phyloP scores from a whole-genome alignment of 2,888 invertebrate genomes.

The Dexiosoma caninum region DNA sequence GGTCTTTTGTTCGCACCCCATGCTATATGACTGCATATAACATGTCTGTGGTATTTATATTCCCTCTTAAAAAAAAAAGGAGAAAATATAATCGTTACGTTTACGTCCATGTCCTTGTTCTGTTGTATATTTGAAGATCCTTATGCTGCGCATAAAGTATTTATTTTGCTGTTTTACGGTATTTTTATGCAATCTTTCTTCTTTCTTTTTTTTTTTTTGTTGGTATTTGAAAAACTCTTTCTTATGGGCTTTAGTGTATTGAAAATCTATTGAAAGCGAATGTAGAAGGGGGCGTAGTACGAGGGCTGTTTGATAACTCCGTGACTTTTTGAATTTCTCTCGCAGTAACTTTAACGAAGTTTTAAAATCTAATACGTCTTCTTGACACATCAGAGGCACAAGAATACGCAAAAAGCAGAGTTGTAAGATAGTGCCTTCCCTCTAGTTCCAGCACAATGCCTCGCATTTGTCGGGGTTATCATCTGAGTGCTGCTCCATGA shows the following conservation, averaged over 20 bases:
- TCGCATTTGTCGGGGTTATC: no score
- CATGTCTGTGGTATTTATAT: neutral
- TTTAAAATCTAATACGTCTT: no score
- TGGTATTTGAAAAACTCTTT: neutral
- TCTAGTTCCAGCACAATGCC: no score
- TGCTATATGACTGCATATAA: neutral
- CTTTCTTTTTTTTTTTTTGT: neutral
- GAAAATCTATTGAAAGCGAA: slow-evolving; percentile 18
- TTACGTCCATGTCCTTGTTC: neutral
- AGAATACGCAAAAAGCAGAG: no score
- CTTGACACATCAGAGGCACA: no score
- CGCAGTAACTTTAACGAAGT: no score
- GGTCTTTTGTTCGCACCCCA: slow-evolving; percentile 1
- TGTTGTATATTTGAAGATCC: neutral
- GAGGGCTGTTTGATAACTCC: no score
- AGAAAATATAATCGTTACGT: neutral
- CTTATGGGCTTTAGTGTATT: slow-evolving; percentile 15
- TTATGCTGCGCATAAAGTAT: slow-evolving; percentile 10
- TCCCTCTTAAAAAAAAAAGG: neutral
- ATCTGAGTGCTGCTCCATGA: no score
- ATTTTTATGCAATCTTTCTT: neutral
- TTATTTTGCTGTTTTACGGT: slow-evolving; percentile 31
- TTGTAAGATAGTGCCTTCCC: no score
- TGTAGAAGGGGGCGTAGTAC: neutral
- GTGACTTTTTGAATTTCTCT: no score